Evolutionary conservation across 1,140 invertebrate species (phyloP).

Genomic region (Cyclargus thomasi): DNA sequence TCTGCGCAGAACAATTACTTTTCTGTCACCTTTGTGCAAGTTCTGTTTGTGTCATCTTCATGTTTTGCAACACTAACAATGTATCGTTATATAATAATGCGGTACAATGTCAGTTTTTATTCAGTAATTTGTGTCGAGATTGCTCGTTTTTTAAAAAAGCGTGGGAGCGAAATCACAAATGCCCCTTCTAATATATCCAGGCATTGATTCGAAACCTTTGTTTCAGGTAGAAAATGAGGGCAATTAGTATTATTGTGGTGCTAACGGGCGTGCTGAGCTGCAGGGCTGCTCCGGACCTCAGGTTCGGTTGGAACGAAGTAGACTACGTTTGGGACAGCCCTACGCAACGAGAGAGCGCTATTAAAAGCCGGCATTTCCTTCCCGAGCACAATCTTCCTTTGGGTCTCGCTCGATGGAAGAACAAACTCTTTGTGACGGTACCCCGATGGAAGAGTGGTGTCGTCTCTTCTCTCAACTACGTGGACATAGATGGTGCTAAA

Average conservation of each 20-base stretch:
- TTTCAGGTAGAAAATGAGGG: slow-evolving; percentile 57
- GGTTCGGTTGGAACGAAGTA: slow-evolving; percentile 82
- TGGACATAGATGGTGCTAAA: slow-evolving; percentile 76
- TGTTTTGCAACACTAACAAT: slow-evolving; percentile 6
- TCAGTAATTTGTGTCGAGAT: background rate
- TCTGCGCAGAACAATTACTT: background rate
- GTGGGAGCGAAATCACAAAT: background rate
- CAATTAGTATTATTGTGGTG: slow-evolving; percentile 41
- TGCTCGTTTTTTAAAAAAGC: background rate
- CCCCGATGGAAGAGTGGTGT: slow-evolving; percentile 86
- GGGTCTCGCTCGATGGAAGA: slow-evolving; percentile 82
- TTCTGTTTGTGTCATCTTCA: slow-evolving; percentile 1
- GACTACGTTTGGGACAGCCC: slow-evolving; percentile 81
- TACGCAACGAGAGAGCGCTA: slow-evolving; percentile 76
- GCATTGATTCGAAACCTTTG: slow-evolving; percentile 20
- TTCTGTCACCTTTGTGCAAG: background rate
- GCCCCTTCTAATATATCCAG: slow-evolving; percentile 1
- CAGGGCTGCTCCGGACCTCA: slow-evolving; percentile 77
- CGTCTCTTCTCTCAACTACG: slow-evolving; percentile 82
- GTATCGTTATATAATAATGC: slow-evolving; percentile 18
- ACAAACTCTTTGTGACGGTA: slow-evolving; percentile 86
- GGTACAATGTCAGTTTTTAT: slow-evolving; percentile 18
- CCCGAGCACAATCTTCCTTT: slow-evolving; percentile 83
- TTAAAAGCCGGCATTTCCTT: slow-evolving; percentile 78
- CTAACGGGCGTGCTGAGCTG: slow-evolving; percentile 42